These are phyloP conservation scores for Aegypius monachus DNA, from an alignment of 2,113 vertebrate genomes.

Conservation along the genomic window DNA sequence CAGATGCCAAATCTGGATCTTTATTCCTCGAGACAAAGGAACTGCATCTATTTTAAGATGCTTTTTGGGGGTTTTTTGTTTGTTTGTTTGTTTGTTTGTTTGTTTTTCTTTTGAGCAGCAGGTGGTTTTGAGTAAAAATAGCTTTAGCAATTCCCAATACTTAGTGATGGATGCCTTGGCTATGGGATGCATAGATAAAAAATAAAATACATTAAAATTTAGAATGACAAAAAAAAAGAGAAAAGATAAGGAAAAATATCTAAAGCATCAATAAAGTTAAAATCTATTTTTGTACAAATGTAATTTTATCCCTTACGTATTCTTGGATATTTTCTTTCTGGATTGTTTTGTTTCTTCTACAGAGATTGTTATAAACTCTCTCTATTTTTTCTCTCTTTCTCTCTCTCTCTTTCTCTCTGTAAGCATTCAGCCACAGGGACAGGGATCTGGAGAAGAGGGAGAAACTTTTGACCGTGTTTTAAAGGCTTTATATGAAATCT, in stretches of 20 bases:
- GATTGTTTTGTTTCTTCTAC: slow-evolving; percentile 59
- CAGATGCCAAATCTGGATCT: slow-evolving; percentile 49
- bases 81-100: background rate
- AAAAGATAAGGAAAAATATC: slow-evolving; percentile 59
- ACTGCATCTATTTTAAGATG: slow-evolving; percentile 83
- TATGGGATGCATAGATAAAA: slow-evolving; percentile 39
- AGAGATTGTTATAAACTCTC: slow-evolving; percentile 17
- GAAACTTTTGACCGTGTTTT: background rate
- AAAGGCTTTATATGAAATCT: slow-evolving; percentile 34
- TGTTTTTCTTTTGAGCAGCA: background rate
- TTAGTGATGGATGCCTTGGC: slow-evolving; percentile 64
- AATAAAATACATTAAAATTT: slow-evolving; percentile 14
- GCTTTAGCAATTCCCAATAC: slow-evolving; percentile 47
- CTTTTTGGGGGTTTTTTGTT: background rate
- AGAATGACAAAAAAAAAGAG: slow-evolving; percentile 18
- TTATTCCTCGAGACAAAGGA: slow-evolving; percentile 42
- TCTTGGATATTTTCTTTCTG: slow-evolving; percentile 56
- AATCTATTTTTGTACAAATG: slow-evolving; percentile 87
- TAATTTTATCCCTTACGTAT: slow-evolving; percentile 80
- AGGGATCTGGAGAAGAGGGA: slow-evolving; percentile 15
- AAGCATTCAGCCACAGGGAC: background rate
- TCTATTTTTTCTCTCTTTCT: background rate
- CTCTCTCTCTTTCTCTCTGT: background rate
- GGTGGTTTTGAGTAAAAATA: slow-evolving; percentile 26
- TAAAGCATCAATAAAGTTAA: slow-evolving; percentile 77